These are phyloP conservation scores for Chloropsis hardwickii DNA, from an alignment of 2,113 vertebrate genomes.

Conservation along the genomic window DNA sequence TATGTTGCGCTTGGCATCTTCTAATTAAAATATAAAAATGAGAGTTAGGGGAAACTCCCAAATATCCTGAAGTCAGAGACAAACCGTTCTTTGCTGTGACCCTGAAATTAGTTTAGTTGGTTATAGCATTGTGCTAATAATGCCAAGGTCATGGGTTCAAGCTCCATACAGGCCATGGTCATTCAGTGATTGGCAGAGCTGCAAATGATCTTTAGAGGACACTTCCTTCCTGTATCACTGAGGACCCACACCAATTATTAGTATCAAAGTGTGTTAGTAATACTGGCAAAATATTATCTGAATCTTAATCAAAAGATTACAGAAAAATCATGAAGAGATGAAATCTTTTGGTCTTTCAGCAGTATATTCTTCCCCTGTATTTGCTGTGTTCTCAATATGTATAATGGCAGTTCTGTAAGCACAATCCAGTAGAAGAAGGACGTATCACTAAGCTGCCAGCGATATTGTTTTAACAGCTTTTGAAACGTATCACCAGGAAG, in stretches of 20 bases:
- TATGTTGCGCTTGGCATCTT: background rate
- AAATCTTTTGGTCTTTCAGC: background rate
- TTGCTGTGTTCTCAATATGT: background rate
- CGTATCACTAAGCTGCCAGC: background rate
- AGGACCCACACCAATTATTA: background rate
- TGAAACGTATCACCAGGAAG: constrained; percentile 55
- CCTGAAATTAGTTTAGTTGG: background rate
- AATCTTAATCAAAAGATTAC: background rate
- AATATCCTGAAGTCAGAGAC: background rate
- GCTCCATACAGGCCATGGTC: background rate
- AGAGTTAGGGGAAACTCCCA: background rate
- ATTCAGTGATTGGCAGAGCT: background rate
- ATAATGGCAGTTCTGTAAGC: background rate
- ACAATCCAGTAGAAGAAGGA: background rate
- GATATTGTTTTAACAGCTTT: constrained; percentile 42
- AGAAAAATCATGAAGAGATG: background rate
- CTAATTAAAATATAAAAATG: background rate
- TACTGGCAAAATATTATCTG: background rate
- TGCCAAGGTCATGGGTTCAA: background rate
- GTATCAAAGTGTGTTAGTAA: background rate
- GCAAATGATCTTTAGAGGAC: background rate
- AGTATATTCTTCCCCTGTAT: background rate
- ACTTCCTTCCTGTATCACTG: background rate
- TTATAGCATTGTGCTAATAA: background rate
- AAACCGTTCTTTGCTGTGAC: background rate